A percentile compares a stretch with the other conserved stretches of the same genome.
phyloP scores from a whole-genome alignment of 2,113 vertebrate genomes.

The Rhegmatorhina hoffmannsi region DNA sequence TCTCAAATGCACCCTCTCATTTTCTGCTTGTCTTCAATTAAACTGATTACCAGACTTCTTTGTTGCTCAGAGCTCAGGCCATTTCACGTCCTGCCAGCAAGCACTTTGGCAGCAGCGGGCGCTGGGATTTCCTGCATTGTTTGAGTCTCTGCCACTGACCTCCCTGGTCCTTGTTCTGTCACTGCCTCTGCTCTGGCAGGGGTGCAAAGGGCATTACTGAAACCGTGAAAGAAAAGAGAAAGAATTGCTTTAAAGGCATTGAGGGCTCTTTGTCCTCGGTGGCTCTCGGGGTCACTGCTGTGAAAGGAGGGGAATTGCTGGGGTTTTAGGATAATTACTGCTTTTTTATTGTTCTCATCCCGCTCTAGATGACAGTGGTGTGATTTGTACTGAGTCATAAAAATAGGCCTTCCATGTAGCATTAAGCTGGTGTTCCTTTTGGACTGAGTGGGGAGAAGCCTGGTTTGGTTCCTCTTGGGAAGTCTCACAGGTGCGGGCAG shows the following conservation, averaged over 20 bases:
- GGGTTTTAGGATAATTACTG: slow-evolving; percentile 30
- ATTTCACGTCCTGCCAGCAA: background rate
- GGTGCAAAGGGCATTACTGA: slow-evolving; percentile 41
- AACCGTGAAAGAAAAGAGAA: background rate
- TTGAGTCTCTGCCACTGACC: background rate
- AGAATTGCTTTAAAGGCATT: slow-evolving; percentile 1
- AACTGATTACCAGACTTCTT: slow-evolving; percentile 20
- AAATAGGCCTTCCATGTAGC: background rate
- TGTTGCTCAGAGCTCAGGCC: background rate
- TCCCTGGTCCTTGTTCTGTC: background rate
- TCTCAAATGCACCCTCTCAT: background rate
- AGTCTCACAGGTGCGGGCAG: background rate
- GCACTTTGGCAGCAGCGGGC: background rate
- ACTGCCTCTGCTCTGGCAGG: slow-evolving; percentile 22
- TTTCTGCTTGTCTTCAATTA: slow-evolving; percentile 56
- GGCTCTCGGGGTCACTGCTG: background rate
- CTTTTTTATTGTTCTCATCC: slow-evolving; percentile 26
- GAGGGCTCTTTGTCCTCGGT: background rate
- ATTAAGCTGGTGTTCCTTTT: background rate
- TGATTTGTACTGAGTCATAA: background rate
- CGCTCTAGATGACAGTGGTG: background rate
- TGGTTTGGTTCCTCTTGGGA: background rate
- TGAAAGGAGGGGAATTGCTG: slow-evolving; percentile 28
- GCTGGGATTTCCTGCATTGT: slow-evolving; percentile 41
- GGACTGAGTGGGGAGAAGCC: background rate